Base-by-base conservation (phyloP, 2,888 invertebrate species). In the Drosophila neoperkinsi region DNA sequence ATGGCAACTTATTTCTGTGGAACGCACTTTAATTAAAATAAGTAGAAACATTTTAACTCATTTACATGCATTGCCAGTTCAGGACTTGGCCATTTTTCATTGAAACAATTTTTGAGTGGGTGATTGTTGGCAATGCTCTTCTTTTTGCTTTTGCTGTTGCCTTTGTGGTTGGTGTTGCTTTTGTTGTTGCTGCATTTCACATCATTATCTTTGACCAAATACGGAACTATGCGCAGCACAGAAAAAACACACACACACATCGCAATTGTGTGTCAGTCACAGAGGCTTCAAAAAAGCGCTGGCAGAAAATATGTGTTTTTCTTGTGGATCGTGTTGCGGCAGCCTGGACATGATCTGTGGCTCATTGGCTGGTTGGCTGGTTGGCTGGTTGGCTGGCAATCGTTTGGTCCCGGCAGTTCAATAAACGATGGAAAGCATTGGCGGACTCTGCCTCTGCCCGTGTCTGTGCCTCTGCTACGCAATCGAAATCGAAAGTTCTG, bases 201-300 rank as follows among this genome's bases (percentile, higher is more conserved):
- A 88, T 88, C 88, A 88, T 90, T 88, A 88, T 86, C 90, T 88
- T 77, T 88, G 88, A 82, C 88, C 88, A 88, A 88, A 88, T 88
- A 88, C 84, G 88, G 88, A 88, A 88, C 88, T 83, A 79, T 81
- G 88, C 70, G 77, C 69, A 59, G 55, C 21, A 51, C 13, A 25
- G 49, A 13, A 62, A 61, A 46, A 25, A n/a, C 21, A 58, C 31
- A 79, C 74, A 82, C 82, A 87, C 16, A 43, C 64, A 25, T 83
- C 88, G 85, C 87, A 85, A 87, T 87, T 87, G 87, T 87, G 87
- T 87, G 87, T 89, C 87, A 87, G 67, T 87, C 87, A 87, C 69
- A 67, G 81, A 71, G 81, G 67, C 89, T 75, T 89, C 89, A 89
- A 76, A 72, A 75, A 75, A 77, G 61, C 51, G 53, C 71, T 69